A percentile compares a stretch with the other conserved stretches of the same genome.
Evolutionary conservation across 92 coral and sea anemone species (phyloP).

Genomic region (Paragorgia papillata): DNA sequence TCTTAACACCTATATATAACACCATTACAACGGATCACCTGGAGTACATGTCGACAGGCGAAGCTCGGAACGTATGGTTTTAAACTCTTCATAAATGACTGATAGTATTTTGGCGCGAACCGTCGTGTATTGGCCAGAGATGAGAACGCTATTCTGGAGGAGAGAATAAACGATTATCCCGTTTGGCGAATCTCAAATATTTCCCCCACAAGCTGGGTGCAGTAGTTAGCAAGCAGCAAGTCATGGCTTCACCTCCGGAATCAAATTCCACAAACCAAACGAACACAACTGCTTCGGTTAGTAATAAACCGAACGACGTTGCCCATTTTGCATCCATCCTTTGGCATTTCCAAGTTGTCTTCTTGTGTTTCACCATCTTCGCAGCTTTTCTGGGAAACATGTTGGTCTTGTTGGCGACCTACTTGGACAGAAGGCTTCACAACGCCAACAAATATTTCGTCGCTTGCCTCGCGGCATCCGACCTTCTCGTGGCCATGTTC

Average conservation of each 20-base stretch:
- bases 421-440: conserved; percentile 28
- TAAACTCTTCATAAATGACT: no score
- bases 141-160: no score
- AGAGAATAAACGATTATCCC: no score
- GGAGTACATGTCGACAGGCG: no score
- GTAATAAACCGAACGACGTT: not conserved
- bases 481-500: conserved; percentile 32
- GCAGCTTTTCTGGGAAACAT: conserved; percentile 20
- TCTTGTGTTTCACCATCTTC: conserved; percentile 26
- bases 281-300: conserved; percentile 11
- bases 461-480: conserved; percentile 36
- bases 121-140: no score
- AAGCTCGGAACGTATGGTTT: no score
- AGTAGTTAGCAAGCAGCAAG: not conserved
- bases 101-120: no score
- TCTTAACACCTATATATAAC: no score
- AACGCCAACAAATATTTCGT: conserved; percentile 45
- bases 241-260: not conserved
- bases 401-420: conserved; percentile 29
- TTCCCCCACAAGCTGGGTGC: not conserved
- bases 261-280: conserved; percentile 18
- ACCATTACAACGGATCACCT: no score
- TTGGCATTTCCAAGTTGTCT: conserved; percentile 10
- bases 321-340: not conserved
- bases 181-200: not conserved